Percentiles rank a stretch among this genome's conserved stretches.
Evolutionary conservation across 2,888 invertebrate species (phyloP).

Genomic region (Pollenia labialis): DNA sequence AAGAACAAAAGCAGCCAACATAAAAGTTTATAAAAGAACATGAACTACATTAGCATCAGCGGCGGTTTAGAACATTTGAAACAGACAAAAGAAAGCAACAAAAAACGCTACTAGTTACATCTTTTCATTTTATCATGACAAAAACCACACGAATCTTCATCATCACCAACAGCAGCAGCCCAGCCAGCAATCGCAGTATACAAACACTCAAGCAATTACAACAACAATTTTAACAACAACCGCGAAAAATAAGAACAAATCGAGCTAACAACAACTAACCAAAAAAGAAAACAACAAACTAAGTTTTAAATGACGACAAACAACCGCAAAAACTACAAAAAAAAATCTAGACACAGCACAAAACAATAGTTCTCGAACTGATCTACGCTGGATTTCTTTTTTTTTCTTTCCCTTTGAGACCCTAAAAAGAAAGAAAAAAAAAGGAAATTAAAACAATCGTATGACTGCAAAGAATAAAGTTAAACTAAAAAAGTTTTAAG

Average conservation of each 20-base stretch:
- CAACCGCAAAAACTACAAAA: constrained; percentile 57
- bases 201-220: constrained; percentile 42
- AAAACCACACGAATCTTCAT: constrained; percentile 68
- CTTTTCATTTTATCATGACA: constrained; percentile 63
- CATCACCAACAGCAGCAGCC: constrained; percentile 65
- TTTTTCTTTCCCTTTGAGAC: neutral
- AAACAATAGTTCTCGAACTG: constrained; percentile 56
- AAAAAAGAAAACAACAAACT: constrained; percentile 37
- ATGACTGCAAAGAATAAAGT: constrained; percentile 4
- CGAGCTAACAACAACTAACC: constrained; percentile 44
- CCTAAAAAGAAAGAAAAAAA: constrained; percentile 33
- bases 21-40: constrained; percentile 61
- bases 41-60: constrained; percentile 68
- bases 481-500: constrained; percentile 3
- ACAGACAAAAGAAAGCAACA: constrained; percentile 28
- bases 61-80: constrained; percentile 72
- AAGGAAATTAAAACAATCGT: neutral
- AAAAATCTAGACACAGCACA: constrained; percentile 74
- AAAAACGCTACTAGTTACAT: constrained; percentile 62
- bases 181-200: constrained; percentile 28
- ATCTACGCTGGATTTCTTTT: constrained; percentile 53
- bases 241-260: constrained; percentile 50
- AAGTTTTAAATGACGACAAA: constrained; percentile 63
- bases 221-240: constrained; percentile 38
- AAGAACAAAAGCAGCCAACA: constrained; percentile 35